A percentile compares a stretch with the other conserved stretches of the same genome.
These are phyloP conservation scores for Sericinus montela DNA, from an alignment of 2,888 invertebrate genomes.

Conservation along the genomic window DNA sequence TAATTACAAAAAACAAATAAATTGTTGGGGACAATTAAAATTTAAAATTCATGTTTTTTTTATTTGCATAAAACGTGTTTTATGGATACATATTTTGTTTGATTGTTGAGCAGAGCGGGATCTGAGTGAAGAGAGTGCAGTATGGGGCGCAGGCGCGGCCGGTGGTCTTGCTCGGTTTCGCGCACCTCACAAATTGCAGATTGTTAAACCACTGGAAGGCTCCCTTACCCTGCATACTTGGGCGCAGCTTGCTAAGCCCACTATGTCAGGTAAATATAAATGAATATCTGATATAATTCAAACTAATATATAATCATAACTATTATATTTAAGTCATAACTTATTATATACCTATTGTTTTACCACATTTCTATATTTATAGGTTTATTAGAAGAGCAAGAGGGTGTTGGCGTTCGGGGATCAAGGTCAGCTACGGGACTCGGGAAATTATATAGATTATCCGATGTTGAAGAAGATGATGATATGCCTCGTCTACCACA, in stretches of 20 bases:
- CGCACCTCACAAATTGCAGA: conserved; percentile 93
- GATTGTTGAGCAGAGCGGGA: conserved; percentile 45
- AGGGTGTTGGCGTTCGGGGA: conserved; percentile 92
- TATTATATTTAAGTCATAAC: not conserved
- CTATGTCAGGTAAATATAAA: conserved; percentile 83
- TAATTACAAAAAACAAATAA: no score
- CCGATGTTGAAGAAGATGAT: conserved; percentile 88
- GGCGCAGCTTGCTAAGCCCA: conserved; percentile 96
- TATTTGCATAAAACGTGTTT: no score
- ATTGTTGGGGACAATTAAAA: no score
- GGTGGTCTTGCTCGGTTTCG: conserved; percentile 81
- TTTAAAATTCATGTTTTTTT: no score
- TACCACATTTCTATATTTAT: conserved; percentile 49
- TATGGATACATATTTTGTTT: not conserved
- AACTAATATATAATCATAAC: no score
- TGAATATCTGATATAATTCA: not conserved
- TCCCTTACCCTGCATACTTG: conserved; percentile 96
- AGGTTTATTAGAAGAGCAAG: conserved; percentile 90
- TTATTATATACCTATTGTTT: conserved; percentile 40
- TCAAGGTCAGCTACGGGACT: conserved; percentile 86
- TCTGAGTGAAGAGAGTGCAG: conserved; percentile 65
- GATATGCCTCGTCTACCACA: conserved; percentile 87
- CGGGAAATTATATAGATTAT: conserved; percentile 82
- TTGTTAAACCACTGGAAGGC: conserved; percentile 95
- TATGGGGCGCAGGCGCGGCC: conserved; percentile 69